Base-by-base conservation (phyloP, 2,888 invertebrate species). In the Acleris emargana region DNA sequence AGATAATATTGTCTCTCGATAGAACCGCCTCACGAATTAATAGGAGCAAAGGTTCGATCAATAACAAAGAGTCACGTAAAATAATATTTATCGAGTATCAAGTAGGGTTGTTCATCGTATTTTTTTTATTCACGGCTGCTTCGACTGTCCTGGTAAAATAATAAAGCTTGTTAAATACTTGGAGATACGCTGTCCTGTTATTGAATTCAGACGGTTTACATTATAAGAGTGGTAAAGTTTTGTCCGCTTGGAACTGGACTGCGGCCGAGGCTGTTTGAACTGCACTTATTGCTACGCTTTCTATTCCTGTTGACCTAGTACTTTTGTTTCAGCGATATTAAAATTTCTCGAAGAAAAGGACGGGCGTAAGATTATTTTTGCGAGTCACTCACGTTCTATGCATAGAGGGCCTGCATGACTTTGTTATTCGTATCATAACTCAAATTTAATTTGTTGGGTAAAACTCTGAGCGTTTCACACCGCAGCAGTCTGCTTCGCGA, bases 221-320 rank as follows among this genome's bases (percentile, higher is more conserved):
- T 22, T 17, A 32, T 51, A n/a, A 43, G 11, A 18, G 45, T 16
- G 38, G 7, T 5, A 22, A 62, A 57, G 28, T 52, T 64, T 32
- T 45, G 52, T 58, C 45, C 58, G 28, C 51, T 25, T 54, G 43
- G 49, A 57, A 64, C 62, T 64, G 58, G 62, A 64, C 62, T 49
- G 49, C 49, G 20, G 28, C 43, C 28, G 42, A 7, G 5, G 38
- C 32, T 32, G 32, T 45, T 47, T 64, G 38, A 51, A 53, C 52
- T 53, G 5, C 51, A 43, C 25, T 62, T 62, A 51, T 51, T 45
- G 28, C 42, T n/a, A 45, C 38, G 38, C 47, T 53, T 58, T 47
- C 38, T 22, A 2, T 58, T 53, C 45, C 32, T 63, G 57, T 45
- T 43, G 47, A 17, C 53, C 63, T 58, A 7, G 64, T 64, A 53